Conservation (phyloP, 2,888 invertebrate species). For the Leucoma salicis region DNA sequence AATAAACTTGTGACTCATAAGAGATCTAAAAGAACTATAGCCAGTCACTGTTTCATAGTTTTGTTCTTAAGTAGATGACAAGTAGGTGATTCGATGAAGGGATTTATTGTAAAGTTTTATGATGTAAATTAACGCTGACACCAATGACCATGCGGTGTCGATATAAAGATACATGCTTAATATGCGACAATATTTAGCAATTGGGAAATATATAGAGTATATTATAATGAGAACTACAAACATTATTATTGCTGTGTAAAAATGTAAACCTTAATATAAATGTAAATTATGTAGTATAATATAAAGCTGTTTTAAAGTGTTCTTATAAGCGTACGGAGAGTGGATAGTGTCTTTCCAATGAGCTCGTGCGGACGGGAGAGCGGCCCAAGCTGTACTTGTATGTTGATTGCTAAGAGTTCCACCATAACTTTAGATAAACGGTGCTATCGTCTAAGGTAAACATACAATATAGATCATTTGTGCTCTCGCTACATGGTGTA, state of each 20-base stretch:
- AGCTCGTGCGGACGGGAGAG: constrained; percentile 34
- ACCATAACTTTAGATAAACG: no score
- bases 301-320: constrained; percentile 80
- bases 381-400: no score
- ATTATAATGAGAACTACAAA: constrained; percentile 74
- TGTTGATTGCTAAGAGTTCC: no score
- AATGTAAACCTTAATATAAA: constrained; percentile 77
- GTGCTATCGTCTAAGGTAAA: no score
- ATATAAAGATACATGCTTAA: constrained; percentile 63
- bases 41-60: constrained; percentile 47
- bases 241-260: constrained; percentile 81
- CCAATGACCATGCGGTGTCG: constrained; percentile 63
- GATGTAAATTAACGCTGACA: constrained; percentile 54
- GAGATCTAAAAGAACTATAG: constrained; percentile 51
- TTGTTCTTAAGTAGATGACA: constrained; percentile 34
- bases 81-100: constrained; percentile 36
- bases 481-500: no score
- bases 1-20: constrained; percentile 57
- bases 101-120: constrained; percentile 54
- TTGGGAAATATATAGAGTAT: constrained; percentile 77
- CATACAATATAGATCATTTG: no score
- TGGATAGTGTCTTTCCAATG: constrained; percentile 52
- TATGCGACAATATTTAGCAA: constrained; percentile 81
- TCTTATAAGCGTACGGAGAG: constrained; percentile 75
- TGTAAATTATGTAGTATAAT: constrained; percentile 81